Percentiles rank a stretch among this genome's conserved stretches.
Evolutionary conservation across 2,797 vertebrate genomes (phyloP).

Genomic region (Tangara arthus): DNA sequence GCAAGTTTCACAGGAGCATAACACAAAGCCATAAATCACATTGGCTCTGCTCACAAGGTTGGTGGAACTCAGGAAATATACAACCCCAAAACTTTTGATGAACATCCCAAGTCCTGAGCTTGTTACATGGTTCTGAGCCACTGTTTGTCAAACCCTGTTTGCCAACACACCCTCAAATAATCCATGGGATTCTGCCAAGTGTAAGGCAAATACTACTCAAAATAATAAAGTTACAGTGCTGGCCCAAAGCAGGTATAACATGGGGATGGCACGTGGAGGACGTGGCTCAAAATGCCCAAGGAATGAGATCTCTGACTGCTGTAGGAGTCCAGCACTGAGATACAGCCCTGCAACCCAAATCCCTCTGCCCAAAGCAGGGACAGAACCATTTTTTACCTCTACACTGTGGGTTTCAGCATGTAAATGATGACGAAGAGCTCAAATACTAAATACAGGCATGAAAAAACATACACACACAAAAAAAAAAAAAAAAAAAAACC

Average conservation of each 20-base stretch:
- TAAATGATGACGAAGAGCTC: background rate
- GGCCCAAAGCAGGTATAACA: background rate
- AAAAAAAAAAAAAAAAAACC: too few species aligned
- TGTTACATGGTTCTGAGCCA: background rate
- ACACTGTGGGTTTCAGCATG: background rate
- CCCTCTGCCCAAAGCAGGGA: background rate
- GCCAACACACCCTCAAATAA: background rate
- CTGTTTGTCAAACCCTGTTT: background rate
- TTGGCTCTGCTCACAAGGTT: conserved; percentile 30
- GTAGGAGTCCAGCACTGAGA: background rate
- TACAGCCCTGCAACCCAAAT: background rate
- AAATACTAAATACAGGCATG: background rate
- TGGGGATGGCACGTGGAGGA: background rate
- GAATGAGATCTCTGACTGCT: background rate
- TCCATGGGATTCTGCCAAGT: background rate
- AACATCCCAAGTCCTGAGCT: background rate
- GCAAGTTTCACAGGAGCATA: conserved; percentile 23
- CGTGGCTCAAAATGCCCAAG: accelerated
- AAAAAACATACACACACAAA: background rate
- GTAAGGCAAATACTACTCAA: background rate
- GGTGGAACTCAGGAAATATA: conserved; percentile 13
- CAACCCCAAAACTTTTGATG: conserved; percentile 30
- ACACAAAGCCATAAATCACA: conserved; percentile 55
- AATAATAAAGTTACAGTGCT: background rate
- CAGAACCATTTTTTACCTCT: background rate